These are phyloP conservation scores for Cataglyphis hispanica DNA, from an alignment of 1,140 invertebrate genomes.

Conservation along the genomic window DNA sequence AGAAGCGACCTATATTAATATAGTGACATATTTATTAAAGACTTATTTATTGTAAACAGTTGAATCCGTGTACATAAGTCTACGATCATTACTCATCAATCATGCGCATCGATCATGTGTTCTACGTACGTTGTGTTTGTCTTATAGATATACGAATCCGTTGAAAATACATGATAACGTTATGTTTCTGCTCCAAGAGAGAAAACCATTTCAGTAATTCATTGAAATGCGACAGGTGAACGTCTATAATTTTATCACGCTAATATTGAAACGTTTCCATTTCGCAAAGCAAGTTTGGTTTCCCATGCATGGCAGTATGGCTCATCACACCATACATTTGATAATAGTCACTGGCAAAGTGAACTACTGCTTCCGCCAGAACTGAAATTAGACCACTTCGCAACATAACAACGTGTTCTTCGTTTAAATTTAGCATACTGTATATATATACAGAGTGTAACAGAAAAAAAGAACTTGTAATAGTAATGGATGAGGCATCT, in stretches of 20 bases:
- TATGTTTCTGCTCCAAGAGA: neutral
- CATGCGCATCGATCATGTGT: conserved; percentile 72
- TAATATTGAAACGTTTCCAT: conserved; percentile 10
- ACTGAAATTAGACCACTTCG: conserved; percentile 70
- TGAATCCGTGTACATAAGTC: conserved; percentile 76
- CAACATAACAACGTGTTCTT: conserved; percentile 37
- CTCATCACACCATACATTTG: conserved; percentile 41
- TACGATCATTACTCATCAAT: conserved; percentile 73
- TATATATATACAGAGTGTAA: neutral
- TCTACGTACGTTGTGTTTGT: conserved; percentile 69
- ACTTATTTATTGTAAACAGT: conserved; percentile 81
- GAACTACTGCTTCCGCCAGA: conserved; percentile 67
- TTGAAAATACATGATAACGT: conserved; percentile 60
- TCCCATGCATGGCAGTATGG: conserved; percentile 50
- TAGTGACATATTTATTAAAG: conserved; percentile 82
- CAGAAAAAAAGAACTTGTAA: no score
- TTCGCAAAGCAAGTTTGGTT: conserved; percentile 42
- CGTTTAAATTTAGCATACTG: conserved; percentile 55
- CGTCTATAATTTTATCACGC: neutral
- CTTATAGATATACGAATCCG: conserved; percentile 64
- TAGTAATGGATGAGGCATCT: no score
- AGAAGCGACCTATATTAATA: conserved; percentile 74
- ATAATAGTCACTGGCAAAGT: conserved; percentile 58
- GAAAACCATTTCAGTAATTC: neutral
- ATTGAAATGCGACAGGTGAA: neutral